phyloP scores from a whole-genome alignment of 2,797 vertebrate species.

The Platalea minor region DNA sequence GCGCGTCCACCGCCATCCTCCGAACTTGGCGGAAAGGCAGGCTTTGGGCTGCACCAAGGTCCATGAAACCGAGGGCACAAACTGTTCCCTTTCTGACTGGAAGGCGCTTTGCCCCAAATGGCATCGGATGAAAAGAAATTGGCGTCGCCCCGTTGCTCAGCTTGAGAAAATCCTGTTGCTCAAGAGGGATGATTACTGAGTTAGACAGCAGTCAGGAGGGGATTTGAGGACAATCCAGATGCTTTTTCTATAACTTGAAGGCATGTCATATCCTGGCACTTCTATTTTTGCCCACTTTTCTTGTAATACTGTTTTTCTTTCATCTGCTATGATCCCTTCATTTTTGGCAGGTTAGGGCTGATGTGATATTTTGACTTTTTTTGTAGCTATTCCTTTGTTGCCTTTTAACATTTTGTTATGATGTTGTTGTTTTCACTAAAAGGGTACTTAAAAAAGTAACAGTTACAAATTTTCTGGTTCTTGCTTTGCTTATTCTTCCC shows the following conservation, averaged over 20 bases:
- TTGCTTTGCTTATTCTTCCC: neutral
- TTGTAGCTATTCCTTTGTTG: neutral
- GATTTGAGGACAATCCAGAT: conserved; percentile 57
- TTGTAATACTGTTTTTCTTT: neutral
- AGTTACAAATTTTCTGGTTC: neutral
- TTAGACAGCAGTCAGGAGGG: conserved; percentile 39
- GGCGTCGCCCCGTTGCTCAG: neutral
- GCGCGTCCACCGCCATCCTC: rapidly evolving
- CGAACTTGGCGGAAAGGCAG: rapidly evolving
- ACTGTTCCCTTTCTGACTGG: neutral
- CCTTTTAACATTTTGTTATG: neutral
- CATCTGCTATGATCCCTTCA: neutral
- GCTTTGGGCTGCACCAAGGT: neutral
- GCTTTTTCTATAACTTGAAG: conserved; percentile 35
- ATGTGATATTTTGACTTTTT: neutral
- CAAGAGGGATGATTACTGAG: neutral
- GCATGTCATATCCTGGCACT: conserved; percentile 23
- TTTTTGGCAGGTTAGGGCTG: neutral
- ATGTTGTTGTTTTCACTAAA: neutral
- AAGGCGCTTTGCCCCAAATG: neutral
- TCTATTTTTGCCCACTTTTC: conserved; percentile 51
- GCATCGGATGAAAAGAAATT: neutral
- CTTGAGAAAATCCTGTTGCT: conserved; percentile 3
- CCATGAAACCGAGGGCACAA: neutral
- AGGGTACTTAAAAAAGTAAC: neutral